Percentiles rank a stretch among this genome's conserved stretches.
These are phyloP conservation scores for Uloborus plumipes DNA, from an alignment of 2,888 invertebrate species.

Conservation along the genomic window DNA sequence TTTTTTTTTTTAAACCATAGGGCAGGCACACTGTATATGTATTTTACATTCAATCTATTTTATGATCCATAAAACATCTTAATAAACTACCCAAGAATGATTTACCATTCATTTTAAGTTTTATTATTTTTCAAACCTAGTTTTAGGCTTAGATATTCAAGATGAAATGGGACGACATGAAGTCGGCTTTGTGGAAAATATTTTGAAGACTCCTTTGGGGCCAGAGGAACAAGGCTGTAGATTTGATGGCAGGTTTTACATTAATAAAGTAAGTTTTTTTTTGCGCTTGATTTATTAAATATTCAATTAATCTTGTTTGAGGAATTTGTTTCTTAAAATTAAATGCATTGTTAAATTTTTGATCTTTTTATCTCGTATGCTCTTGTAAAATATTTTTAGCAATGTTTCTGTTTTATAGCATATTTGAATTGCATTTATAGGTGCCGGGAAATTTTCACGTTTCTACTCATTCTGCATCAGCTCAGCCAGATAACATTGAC, in stretches of 20 bases:
- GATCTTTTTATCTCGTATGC: not conserved
- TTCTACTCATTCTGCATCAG: slow-evolving; percentile 75
- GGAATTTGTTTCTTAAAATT: too few relatives aligned
- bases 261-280: slow-evolving; percentile 71
- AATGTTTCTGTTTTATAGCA: slow-evolving; percentile 2
- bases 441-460: slow-evolving; percentile 77
- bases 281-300: not conserved
- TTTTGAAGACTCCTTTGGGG: slow-evolving; percentile 72
- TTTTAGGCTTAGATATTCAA: slow-evolving; percentile 75
- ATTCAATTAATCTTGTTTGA: not conserved
- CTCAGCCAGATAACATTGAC: slow-evolving; percentile 74
- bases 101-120: too few relatives aligned
- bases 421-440: slow-evolving; percentile 67
- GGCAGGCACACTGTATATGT: too few relatives aligned
- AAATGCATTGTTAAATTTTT: not conserved
- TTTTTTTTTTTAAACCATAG: too few relatives aligned
- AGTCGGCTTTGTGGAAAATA: slow-evolving; percentile 76
- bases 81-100: too few relatives aligned
- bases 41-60: too few relatives aligned
- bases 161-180: slow-evolving; percentile 77
- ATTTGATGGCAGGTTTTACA: slow-evolving; percentile 72
- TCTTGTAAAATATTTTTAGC: not conserved
- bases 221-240: slow-evolving; percentile 73
- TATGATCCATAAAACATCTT: too few relatives aligned
- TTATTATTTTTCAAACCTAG: slow-evolving; percentile 68